Percentiles rank a stretch among this genome's conserved stretches.
Evolutionary conservation across 1,140 invertebrate genomes (phyloP).

Genomic region (Meteorus sp.): DNA sequence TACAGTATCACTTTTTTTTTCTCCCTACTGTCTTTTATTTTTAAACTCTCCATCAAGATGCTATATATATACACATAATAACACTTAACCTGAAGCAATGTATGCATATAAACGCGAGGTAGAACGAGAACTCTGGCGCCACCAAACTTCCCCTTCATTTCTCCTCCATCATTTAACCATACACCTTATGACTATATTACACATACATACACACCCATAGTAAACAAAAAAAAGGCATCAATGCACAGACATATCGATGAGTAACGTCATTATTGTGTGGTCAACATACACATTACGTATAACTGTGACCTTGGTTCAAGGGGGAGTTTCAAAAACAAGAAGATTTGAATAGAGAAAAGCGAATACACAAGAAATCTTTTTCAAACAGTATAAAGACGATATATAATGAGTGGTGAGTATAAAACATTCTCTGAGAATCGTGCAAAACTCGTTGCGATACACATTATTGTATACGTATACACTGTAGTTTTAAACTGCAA

Average conservation of each 20-base stretch:
- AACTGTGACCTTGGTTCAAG: constrained; percentile 17
- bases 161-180: too few species aligned
- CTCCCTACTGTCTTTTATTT: neutral
- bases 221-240: too few species aligned
- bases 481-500: neutral
- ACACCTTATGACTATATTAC: too few species aligned
- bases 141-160: too few species aligned
- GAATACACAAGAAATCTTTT: neutral
- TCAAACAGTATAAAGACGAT: constrained; percentile 4
- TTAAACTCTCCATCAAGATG: neutral
- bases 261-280: constrained; percentile 28
- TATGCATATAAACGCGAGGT: neutral
- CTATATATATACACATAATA: neutral
- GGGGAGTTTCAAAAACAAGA: neutral
- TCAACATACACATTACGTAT: constrained; percentile 22
- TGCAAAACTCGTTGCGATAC: constrained; percentile 12
- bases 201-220: too few species aligned
- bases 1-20: neutral
- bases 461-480: neutral
- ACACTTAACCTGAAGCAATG: too few species aligned
- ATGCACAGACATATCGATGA: too few species aligned
- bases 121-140: constrained; percentile 11
- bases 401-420: neutral
- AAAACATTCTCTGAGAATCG: neutral
- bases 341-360: neutral